Evolutionary conservation across 2,113 vertebrate genomes (phyloP).

Genomic region (Progne subis): DNA sequence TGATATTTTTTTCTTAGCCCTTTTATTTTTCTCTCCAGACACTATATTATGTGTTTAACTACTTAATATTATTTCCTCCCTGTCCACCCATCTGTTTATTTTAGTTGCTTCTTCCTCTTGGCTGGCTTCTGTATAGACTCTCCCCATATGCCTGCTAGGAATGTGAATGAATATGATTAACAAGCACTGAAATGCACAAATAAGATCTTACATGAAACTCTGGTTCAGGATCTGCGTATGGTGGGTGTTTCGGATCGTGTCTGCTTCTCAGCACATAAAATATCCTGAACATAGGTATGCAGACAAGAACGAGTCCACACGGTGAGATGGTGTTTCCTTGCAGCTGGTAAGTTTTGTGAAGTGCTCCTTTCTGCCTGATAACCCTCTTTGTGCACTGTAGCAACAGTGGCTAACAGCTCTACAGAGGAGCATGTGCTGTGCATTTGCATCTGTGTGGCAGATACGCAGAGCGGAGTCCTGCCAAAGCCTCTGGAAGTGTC

Average conservation of each 20-base stretch:
- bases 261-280: not conserved
- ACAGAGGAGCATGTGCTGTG: not conserved
- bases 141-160: slow-evolving; percentile 60
- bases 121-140: slow-evolving; percentile 66
- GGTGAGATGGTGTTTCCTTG: not conserved
- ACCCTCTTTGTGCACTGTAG: not conserved
- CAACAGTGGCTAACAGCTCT: slow-evolving; percentile 27
- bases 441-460: slow-evolving; percentile 34
- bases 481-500: slow-evolving; percentile 63
- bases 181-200: slow-evolving; percentile 51
- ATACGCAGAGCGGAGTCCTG: not conserved
- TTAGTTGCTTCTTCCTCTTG: slow-evolving; percentile 72
- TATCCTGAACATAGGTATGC: not conserved
- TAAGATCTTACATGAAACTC: slow-evolving; percentile 30
- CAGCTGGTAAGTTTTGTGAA: not conserved
- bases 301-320: not conserved
- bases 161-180: slow-evolving; percentile 60
- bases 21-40: slow-evolving; percentile 62
- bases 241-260: not conserved
- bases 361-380: not conserved
- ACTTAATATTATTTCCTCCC: slow-evolving; percentile 67
- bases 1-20: slow-evolving; percentile 20
- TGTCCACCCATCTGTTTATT: slow-evolving; percentile 71
- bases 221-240: not conserved
- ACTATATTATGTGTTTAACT: slow-evolving; percentile 67